Evolutionary conservation across 2,113 vertebrate species (phyloP).

Genomic region (Sceloporus undulatus): DNA sequence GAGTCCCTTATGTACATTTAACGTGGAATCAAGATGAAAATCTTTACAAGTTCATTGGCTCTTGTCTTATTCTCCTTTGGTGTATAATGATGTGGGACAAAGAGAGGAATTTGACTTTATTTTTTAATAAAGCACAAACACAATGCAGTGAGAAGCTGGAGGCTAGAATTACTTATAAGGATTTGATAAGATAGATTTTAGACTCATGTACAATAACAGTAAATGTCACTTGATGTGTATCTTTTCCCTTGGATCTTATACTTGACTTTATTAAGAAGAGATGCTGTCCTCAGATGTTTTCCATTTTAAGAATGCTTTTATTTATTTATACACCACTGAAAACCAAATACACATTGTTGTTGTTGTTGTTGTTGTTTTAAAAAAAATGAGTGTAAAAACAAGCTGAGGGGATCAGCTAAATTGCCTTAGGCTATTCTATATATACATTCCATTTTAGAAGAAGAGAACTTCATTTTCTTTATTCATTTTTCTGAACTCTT

Average conservation of each 20-base stretch:
- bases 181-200: constrained; percentile 14
- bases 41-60: not conserved
- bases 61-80: constrained; percentile 39
- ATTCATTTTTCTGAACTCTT: not conserved
- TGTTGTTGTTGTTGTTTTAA: not conserved
- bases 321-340: not conserved
- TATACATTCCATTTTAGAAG: not conserved
- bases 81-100: constrained; percentile 4
- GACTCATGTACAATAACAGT: constrained; percentile 1
- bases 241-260: constrained; percentile 18
- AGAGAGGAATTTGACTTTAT: constrained; percentile 3
- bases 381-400: not conserved
- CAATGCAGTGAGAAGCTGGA: not conserved
- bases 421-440: not conserved
- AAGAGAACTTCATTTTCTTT: not conserved
- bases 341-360: not conserved
- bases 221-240: constrained; percentile 10
- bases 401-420: not conserved
- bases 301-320: constrained; percentile 23
- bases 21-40: constrained; percentile 46
- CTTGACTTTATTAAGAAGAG: constrained; percentile 28
- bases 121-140: constrained; percentile 8
- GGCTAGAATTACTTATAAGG: not conserved
- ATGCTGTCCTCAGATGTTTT: constrained; percentile 3
- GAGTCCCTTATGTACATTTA: constrained; percentile 37